Conservation (phyloP, 2,888 invertebrate species). For the Amphipyra berbera region DNA sequence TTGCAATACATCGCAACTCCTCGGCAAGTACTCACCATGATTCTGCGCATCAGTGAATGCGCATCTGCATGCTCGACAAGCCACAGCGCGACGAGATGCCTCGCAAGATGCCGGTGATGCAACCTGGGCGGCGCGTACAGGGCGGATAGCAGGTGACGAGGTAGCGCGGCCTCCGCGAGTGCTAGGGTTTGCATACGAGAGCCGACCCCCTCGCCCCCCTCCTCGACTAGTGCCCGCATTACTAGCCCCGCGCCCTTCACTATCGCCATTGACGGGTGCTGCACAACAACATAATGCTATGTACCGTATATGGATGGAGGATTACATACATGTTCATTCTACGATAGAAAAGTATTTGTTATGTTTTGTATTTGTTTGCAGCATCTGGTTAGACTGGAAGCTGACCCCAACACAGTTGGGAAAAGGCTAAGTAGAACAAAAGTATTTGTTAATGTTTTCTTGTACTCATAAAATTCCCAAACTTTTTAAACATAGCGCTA, state of each 20-base stretch:
- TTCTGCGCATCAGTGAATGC: slow-evolving; percentile 95
- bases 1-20: too few species aligned
- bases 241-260: slow-evolving; percentile 99
- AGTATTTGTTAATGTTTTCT: too few species aligned
- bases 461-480: too few species aligned
- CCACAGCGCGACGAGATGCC: slow-evolving; percentile 98
- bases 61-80: slow-evolving; percentile 98
- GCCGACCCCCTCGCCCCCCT: slow-evolving; percentile 97
- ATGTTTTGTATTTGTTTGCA: too few species aligned
- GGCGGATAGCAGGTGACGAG: slow-evolving; percentile 97
- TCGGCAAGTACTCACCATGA: slow-evolving; percentile 91
- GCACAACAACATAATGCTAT: slow-evolving; percentile 40
- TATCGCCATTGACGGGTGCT: slow-evolving; percentile 99
- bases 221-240: slow-evolving; percentile 99
- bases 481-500: too few species aligned
- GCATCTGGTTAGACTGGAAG: too few species aligned
- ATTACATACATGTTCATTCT: too few species aligned
- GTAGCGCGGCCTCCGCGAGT: slow-evolving; percentile 98
- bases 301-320: background rate
- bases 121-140: slow-evolving; percentile 96
- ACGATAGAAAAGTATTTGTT: too few species aligned
- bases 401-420: too few species aligned
- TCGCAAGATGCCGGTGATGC: slow-evolving; percentile 96
- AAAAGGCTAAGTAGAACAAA: too few species aligned
- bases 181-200: slow-evolving; percentile 98